These are phyloP conservation scores for Aphelocoma californica DNA, from an alignment of 2,797 vertebrate species.

Conservation along the genomic window DNA sequence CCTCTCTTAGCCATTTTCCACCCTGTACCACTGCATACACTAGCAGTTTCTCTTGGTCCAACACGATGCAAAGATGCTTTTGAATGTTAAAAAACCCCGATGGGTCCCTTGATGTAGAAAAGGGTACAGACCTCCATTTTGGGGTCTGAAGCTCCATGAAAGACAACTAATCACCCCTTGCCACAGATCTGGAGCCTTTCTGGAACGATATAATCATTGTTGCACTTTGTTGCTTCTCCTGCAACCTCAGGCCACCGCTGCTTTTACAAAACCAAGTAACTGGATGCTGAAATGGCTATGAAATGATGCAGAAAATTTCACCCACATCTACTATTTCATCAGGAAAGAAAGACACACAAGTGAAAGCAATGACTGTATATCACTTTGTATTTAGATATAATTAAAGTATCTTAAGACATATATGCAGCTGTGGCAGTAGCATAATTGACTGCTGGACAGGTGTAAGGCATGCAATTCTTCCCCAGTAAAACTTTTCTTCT, in stretches of 20 bases:
- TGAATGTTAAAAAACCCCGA: background rate
- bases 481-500: background rate
- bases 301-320: background rate
- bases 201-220: background rate
- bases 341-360: background rate
- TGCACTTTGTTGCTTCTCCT: background rate
- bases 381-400: background rate
- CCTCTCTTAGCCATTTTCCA: background rate
- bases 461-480: background rate
- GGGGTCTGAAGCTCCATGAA: background rate
- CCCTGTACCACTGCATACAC: background rate
- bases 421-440: background rate
- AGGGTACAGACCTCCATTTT: background rate
- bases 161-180: background rate
- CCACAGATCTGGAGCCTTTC: background rate
- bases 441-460: background rate
- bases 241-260: background rate
- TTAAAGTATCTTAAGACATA: background rate
- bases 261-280: background rate
- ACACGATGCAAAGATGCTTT: background rate
- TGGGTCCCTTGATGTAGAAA: background rate
- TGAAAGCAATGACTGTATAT: background rate
- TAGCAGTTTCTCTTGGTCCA: background rate
- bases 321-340: background rate
- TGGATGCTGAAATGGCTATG: background rate